A percentile compares a stretch with the other conserved stretches of the same genome.
Conservation (phyloP, 2,888 invertebrate genomes). For the Drosophila mulleri region DNA sequence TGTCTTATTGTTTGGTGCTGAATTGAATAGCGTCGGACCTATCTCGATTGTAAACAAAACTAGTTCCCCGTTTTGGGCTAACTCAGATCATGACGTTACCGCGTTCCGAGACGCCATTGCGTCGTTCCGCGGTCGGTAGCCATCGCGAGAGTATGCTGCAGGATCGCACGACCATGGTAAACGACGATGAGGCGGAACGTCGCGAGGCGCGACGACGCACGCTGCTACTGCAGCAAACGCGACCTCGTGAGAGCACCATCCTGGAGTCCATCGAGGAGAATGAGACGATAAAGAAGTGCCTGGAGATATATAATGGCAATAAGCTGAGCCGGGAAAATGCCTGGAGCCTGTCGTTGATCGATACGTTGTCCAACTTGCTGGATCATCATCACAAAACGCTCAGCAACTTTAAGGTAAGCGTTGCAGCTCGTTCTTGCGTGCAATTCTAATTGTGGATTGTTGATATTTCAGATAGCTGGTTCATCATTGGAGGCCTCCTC, state of each 20-base stretch:
- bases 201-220: constrained; percentile 84
- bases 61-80: constrained; percentile 9
- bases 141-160: constrained; percentile 71
- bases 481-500: constrained; percentile 95
- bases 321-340: constrained; percentile 96
- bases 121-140: constrained; percentile 80
- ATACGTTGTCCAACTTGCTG: constrained; percentile 92
- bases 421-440: neutral
- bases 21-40: constrained; percentile 11
- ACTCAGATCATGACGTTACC: constrained; percentile 79
- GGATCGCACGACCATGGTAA: constrained; percentile 57
- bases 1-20: constrained; percentile 10
- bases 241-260: constrained; percentile 49
- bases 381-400: constrained; percentile 89
- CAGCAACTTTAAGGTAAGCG: constrained; percentile 89
- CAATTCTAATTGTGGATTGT: neutral
- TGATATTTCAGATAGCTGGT: constrained; percentile 90
- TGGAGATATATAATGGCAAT: constrained; percentile 92
- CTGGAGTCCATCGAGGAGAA: constrained; percentile 84
- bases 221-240: constrained; percentile 47
- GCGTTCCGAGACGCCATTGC: constrained; percentile 81
- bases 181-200: constrained; percentile 88
- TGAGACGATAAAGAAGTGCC: constrained; percentile 91
- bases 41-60: neutral
- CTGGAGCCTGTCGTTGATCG: constrained; percentile 94